Conservation (phyloP, 2,888 invertebrate genomes). For the Lasiommata megera region DNA sequence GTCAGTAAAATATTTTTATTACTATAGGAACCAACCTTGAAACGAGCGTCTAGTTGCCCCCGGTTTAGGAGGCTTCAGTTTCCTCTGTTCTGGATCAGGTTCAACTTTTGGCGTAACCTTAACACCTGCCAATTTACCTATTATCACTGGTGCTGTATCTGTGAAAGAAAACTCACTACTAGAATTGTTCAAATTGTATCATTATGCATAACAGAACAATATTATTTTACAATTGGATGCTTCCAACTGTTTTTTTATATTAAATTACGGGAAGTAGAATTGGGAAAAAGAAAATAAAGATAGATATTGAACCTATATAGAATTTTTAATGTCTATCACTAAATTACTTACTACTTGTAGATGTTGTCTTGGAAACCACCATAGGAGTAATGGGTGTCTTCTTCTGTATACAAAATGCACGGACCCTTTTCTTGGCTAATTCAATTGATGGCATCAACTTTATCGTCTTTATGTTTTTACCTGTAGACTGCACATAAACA, state of each 20-base stretch:
- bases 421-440: slow-evolving; percentile 68
- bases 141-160: slow-evolving; percentile 59
- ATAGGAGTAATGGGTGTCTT: slow-evolving; percentile 56
- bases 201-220: too few relatives aligned
- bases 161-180: slow-evolving; percentile 8
- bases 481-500: background rate
- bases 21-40: slow-evolving; percentile 40
- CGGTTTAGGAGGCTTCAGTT: slow-evolving; percentile 67
- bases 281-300: too few relatives aligned
- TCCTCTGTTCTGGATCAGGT: slow-evolving; percentile 49
- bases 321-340: background rate
- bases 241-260: too few relatives aligned
- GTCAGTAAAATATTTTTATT: too few relatives aligned
- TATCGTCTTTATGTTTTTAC: background rate
- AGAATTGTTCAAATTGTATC: too few relatives aligned
- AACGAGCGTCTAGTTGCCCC: slow-evolving; percentile 47
- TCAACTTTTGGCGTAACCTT: slow-evolving; percentile 55
- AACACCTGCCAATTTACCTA: slow-evolving; percentile 63
- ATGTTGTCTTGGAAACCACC: slow-evolving; percentile 46
- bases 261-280: too few relatives aligned
- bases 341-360: slow-evolving; percentile 50
- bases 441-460: slow-evolving; percentile 43
- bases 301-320: too few relatives aligned
- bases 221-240: too few relatives aligned
- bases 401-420: slow-evolving; percentile 77